phyloP scores from a whole-genome alignment of 1,140 invertebrate genomes.

The Macrotrachela quadricornifera region DNA sequence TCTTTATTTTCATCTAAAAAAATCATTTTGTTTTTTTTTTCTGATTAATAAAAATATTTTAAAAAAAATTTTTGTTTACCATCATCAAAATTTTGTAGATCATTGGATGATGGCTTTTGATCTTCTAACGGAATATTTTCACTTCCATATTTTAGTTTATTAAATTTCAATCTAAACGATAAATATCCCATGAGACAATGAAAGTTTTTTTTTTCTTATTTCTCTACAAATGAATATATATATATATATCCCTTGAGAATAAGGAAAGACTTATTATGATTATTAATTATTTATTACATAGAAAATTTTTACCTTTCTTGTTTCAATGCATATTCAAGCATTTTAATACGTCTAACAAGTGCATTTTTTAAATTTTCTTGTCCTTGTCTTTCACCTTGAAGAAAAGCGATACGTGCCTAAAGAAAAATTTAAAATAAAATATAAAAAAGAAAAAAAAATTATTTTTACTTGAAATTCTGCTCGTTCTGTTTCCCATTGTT shows the following conservation, averaged over 20 bases:
- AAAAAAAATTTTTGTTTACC: neutral
- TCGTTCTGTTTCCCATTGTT: slow-evolving; percentile 96
- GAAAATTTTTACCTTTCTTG: slow-evolving; percentile 59
- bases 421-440: slow-evolving; percentile 13
- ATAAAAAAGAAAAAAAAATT: no score
- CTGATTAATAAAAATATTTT: neutral
- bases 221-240: no score
- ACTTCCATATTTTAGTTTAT: slow-evolving; percentile 83
- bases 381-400: slow-evolving; percentile 93
- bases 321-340: slow-evolving; percentile 93
- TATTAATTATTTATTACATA: slow-evolving; percentile 6
- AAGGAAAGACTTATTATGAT: slow-evolving; percentile 6
- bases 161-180: slow-evolving; percentile 51
- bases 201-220: slow-evolving; percentile 1
- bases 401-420: slow-evolving; percentile 85
- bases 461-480: slow-evolving; percentile 76
- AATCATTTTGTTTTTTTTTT: slow-evolving; percentile 15
- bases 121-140: slow-evolving; percentile 42
- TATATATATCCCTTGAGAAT: neutral
- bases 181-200: neutral
- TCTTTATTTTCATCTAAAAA: slow-evolving; percentile 38
- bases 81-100: neutral
- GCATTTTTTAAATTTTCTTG: slow-evolving; percentile 98
- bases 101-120: neutral
- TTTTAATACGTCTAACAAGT: slow-evolving; percentile 90